A percentile compares a stretch with the other conserved stretches of the same genome.
Conservation (phyloP, 2,888 invertebrate species). For the Willowsia nigromaculata region DNA sequence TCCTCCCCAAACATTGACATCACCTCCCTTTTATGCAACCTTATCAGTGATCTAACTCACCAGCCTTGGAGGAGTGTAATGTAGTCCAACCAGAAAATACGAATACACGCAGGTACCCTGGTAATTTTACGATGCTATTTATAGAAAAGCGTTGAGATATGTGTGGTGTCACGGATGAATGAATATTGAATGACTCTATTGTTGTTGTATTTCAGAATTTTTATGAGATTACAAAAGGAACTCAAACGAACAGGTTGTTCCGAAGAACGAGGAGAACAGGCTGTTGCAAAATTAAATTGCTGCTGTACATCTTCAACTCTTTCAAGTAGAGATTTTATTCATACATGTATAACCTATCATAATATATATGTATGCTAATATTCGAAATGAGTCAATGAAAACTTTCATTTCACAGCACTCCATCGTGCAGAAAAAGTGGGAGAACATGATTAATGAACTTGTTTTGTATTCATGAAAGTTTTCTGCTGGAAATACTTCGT, state of each 20-base stretch:
- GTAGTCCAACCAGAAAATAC: too few relatives aligned
- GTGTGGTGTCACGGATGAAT: neutral
- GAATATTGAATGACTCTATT: neutral
- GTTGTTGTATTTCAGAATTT: neutral
- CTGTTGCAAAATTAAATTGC: neutral
- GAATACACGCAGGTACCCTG: too few relatives aligned
- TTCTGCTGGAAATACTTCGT: slow-evolving; percentile 19
- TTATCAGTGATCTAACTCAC: too few relatives aligned
- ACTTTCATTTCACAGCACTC: slow-evolving; percentile 49
- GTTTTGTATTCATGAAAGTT: slow-evolving; percentile 63
- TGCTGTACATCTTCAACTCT: neutral
- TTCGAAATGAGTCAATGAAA: slow-evolving; percentile 26
- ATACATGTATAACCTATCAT: neutral
- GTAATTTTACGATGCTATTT: neutral
- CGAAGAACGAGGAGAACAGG: neutral
- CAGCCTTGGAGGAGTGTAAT: too few relatives aligned
- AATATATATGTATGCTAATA: neutral
- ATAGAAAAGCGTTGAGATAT: neutral
- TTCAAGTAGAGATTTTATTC: neutral
- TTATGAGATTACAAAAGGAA: neutral
- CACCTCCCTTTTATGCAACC: too few relatives aligned
- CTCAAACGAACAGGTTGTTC: neutral
- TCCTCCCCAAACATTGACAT: too few relatives aligned
- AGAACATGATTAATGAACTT: slow-evolving; percentile 64
- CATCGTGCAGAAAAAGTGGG: slow-evolving; percentile 60